These are phyloP conservation scores for Pimpla rufipes DNA, from an alignment of 2,888 invertebrate species.

Conservation along the genomic window DNA sequence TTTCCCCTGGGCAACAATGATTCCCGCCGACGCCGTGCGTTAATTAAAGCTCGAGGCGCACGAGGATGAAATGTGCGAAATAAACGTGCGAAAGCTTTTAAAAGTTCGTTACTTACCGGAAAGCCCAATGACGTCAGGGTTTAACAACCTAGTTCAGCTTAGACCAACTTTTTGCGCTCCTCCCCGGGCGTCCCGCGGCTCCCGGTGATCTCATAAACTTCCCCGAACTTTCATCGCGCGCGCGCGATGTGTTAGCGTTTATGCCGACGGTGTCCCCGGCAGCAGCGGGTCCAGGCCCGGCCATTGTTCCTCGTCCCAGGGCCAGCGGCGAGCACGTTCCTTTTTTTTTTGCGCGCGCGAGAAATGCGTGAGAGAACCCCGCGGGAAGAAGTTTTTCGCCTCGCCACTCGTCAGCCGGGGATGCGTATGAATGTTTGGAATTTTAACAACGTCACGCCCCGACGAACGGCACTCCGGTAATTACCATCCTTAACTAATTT, in stretches of 20 bases:
- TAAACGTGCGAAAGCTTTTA: conserved; percentile 36
- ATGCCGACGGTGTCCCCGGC: conserved; percentile 46
- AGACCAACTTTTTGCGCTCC: conserved; percentile 40
- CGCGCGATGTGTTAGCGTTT: conserved; percentile 29
- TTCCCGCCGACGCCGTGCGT: conserved; percentile 12
- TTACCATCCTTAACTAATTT: conserved; percentile 9
- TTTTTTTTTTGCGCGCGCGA: conserved; percentile 21
- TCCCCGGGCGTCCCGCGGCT: conserved; percentile 2
- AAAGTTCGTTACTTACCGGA: conserved; percentile 55
- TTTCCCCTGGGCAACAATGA: not conserved
- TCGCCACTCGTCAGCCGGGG: conserved; percentile 16
- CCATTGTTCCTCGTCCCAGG: conserved; percentile 43
- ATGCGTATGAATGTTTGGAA: conserved; percentile 39
- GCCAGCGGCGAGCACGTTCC: conserved; percentile 19
- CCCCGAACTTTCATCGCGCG: conserved; percentile 53
- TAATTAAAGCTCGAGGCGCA: conserved; percentile 43
- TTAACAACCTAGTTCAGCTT: conserved; percentile 43
- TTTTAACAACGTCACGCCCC: conserved; percentile 23
- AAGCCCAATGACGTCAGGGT: conserved; percentile 42
- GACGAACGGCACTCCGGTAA: conserved; percentile 1
- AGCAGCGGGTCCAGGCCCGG: conserved; percentile 36
- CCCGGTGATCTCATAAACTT: conserved; percentile 62
- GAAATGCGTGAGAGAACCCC: conserved; percentile 3
- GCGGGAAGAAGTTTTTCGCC: conserved; percentile 34
- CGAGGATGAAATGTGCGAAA: conserved; percentile 31